Evolutionary conservation across 2,113 vertebrate genomes (phyloP).

Genomic region (Zosterops lateralis): DNA sequence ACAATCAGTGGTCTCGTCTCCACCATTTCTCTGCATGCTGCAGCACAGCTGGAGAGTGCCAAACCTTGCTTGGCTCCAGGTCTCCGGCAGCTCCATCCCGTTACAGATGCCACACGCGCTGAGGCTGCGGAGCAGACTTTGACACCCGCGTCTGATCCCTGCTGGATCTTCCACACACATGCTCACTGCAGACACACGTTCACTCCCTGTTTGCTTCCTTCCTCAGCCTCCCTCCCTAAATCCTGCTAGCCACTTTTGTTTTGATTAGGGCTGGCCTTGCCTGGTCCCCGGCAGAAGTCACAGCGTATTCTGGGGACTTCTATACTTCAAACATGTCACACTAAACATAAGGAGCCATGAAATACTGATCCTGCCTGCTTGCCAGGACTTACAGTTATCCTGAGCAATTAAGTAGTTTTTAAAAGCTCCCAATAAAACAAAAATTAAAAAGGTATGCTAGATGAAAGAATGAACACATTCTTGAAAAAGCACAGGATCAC

Average conservation of each 20-base stretch:
- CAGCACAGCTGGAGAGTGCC: neutral
- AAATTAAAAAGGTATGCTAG: neutral
- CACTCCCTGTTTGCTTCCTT: slow-evolving; percentile 19
- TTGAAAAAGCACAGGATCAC: neutral
- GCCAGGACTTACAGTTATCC: neutral
- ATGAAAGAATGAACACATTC: neutral
- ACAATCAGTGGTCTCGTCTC: neutral
- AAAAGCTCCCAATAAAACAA: neutral
- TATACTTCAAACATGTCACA: neutral
- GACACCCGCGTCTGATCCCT: neutral
- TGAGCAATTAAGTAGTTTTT: neutral
- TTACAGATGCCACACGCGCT: accelerated
- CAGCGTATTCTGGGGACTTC: neutral
- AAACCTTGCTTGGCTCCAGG: neutral
- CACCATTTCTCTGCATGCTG: neutral
- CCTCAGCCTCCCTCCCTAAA: slow-evolving; percentile 55
- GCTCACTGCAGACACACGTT: neutral
- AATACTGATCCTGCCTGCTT: neutral
- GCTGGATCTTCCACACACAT: neutral
- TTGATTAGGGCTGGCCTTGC: slow-evolving; percentile 4
- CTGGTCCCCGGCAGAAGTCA: neutral
- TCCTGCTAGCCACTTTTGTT: slow-evolving; percentile 41
- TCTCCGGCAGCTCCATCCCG: neutral
- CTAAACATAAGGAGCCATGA: neutral
- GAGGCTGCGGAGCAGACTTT: neutral